Conservation (phyloP, 2,113 vertebrate species). For the Epinephelus lanceolatus region DNA sequence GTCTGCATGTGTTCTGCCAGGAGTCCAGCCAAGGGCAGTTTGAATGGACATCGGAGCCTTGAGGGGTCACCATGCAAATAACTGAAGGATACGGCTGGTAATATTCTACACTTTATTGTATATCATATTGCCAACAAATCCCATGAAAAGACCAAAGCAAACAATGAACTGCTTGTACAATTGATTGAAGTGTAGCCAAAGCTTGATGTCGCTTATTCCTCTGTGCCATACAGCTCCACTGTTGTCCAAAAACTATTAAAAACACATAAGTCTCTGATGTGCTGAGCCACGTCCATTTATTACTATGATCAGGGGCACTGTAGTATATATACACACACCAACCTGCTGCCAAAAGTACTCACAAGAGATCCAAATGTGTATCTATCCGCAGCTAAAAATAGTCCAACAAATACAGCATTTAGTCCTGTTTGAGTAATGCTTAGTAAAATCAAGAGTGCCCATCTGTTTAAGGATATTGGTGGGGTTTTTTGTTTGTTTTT, state of each 20-base stretch:
- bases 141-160: background rate
- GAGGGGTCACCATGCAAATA: background rate
- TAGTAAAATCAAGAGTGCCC: background rate
- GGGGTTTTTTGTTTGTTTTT: too few species aligned
- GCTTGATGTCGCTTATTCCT: background rate
- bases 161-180: background rate
- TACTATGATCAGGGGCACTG: background rate
- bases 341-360: background rate
- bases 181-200: background rate
- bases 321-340: background rate
- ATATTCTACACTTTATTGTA: background rate
- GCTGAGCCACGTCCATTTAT: background rate
- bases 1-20: background rate
- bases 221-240: background rate
- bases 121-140: background rate
- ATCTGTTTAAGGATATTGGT: background rate
- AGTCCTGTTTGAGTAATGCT: background rate
- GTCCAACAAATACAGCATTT: background rate
- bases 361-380: background rate
- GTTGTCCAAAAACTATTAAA: background rate
- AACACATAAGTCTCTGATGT: background rate
- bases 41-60: background rate
- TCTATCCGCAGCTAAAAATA: constrained; percentile 1
- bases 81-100: background rate
- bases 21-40: constrained; percentile 12